These are phyloP conservation scores for Lutraria lutraria DNA, from an alignment of 2,888 invertebrate genomes.

Conservation along the genomic window DNA sequence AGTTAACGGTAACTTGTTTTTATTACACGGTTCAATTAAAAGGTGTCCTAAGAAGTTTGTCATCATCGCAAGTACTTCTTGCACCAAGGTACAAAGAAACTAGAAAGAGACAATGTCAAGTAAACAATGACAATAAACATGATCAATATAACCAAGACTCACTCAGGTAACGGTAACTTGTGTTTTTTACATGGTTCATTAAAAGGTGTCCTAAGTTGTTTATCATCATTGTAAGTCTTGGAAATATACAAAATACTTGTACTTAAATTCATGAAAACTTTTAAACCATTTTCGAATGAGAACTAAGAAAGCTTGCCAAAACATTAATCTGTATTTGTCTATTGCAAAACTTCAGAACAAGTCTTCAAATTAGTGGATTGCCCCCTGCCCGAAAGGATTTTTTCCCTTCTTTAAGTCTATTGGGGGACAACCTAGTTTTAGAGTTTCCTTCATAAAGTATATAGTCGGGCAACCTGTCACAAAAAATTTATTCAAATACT, in stretches of 20 bases:
- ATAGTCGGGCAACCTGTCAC: too few species aligned
- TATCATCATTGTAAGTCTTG: conserved; percentile 42
- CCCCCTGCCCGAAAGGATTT: too few species aligned
- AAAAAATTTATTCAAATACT: too few species aligned
- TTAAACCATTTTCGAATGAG: neutral
- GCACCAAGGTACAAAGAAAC: neutral
- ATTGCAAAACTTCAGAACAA: neutral
- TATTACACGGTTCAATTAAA: conserved; percentile 40
- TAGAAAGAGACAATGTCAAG: neutral
- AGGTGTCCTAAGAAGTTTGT: conserved; percentile 43
- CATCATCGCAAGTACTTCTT: conserved; percentile 41
- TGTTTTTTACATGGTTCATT: conserved; percentile 37
- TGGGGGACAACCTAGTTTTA: too few species aligned
- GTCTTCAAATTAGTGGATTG: too few species aligned
- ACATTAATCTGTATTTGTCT: neutral
- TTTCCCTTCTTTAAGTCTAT: too few species aligned
- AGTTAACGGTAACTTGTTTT: conserved; percentile 39
- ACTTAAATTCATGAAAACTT: too few species aligned
- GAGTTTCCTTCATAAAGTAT: too few species aligned
- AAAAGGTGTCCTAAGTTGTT: conserved; percentile 48
- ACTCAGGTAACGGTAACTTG: conserved; percentile 43
- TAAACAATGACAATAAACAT: neutral
- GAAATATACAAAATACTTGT: neutral
- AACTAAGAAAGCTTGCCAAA: neutral
- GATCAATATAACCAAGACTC: conserved; percentile 6